Percentiles rank a stretch among this genome's conserved stretches.
Evolutionary conservation across 2,888 invertebrate species (phyloP).

Genomic region (Eupithecia vulgata): DNA sequence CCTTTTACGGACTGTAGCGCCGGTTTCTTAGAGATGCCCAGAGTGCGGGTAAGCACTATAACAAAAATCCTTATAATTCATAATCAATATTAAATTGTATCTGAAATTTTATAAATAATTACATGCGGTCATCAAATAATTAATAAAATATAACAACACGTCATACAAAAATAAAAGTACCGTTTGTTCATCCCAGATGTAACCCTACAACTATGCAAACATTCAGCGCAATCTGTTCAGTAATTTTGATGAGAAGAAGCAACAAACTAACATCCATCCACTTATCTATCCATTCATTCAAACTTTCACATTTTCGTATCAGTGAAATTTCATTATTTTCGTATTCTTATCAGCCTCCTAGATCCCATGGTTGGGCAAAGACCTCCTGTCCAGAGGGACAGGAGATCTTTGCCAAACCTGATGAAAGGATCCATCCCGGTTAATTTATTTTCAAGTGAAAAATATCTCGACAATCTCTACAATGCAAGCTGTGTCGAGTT

Average conservation of each 20-base stretch:
- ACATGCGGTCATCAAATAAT: too few species aligned
- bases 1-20: too few species aligned
- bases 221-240: not conserved
- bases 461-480: not conserved
- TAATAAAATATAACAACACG: too few species aligned
- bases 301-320: not conserved
- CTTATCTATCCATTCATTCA: not conserved
- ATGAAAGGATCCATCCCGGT: too few species aligned
- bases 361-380: not conserved
- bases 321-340: not conserved
- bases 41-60: too few species aligned
- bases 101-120: too few species aligned
- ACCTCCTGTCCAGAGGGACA: too few species aligned
- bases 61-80: too few species aligned
- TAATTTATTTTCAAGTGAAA: not conserved
- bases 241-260: not conserved
- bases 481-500: conserved; percentile 2
- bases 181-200: not conserved
- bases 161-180: too few species aligned
- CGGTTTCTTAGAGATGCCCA: too few species aligned
- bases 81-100: too few species aligned
- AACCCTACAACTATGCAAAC: not conserved
- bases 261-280: not conserved
- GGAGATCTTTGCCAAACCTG: too few species aligned
- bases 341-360: not conserved